Evolutionary conservation across 2,888 invertebrate genomes (phyloP).

Genomic region (Baccha elongata): DNA sequence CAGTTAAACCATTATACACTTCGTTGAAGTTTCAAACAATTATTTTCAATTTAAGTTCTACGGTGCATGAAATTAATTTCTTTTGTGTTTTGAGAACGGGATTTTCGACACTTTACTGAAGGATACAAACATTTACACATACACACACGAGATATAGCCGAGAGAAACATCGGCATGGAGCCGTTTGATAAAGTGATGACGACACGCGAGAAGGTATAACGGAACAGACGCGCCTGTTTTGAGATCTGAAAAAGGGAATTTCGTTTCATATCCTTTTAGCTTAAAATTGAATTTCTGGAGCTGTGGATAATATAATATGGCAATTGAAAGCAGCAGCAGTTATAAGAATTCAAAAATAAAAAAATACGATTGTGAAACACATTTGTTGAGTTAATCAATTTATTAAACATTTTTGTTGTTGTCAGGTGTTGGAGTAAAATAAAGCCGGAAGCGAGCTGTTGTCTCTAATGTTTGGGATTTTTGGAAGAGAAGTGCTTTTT

Average conservation of each 20-base stretch:
- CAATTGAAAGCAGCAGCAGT: conserved; percentile 53
- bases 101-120: conserved; percentile 68
- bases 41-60: conserved; percentile 77
- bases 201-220: background rate
- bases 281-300: conserved; percentile 59
- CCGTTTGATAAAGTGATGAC: background rate
- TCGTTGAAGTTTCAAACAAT: conserved; percentile 75
- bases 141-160: background rate
- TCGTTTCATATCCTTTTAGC: conserved; percentile 37
- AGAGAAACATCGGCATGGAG: background rate
- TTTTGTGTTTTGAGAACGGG: conserved; percentile 72
- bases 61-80: conserved; percentile 78
- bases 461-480: background rate
- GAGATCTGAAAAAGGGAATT: conserved; percentile 7
- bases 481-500: background rate
- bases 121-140: conserved; percentile 47
- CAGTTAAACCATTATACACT: conserved; percentile 72
- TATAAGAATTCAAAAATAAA: conserved; percentile 27
- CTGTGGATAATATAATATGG: conserved; percentile 54
- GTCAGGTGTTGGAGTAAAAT: conserved; percentile 9
- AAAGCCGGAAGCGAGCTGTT: background rate
- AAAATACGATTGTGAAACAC: conserved; percentile 45
- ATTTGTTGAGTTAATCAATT: conserved; percentile 27
- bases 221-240: conserved; percentile 39
- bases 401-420: conserved; percentile 1